Evolutionary conservation across 1,140 invertebrate genomes (phyloP).

Genomic region (Drosophila punjabiensis): DNA sequence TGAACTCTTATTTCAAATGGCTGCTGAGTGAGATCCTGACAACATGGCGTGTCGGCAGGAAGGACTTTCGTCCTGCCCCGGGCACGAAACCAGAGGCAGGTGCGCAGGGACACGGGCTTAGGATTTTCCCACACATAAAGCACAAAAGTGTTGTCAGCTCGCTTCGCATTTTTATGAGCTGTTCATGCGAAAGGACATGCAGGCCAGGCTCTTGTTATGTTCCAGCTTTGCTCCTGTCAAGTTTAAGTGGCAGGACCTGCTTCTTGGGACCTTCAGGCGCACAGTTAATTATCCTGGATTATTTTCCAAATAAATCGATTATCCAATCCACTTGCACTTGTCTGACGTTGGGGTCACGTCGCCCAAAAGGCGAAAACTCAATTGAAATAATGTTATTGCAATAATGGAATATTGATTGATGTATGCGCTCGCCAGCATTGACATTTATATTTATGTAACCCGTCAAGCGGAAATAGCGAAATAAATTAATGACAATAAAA

Average conservation of each 20-base stretch:
- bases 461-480: neutral
- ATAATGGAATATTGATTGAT: slow-evolving; percentile 13
- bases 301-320: slow-evolving; percentile 9
- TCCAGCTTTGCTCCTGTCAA: slow-evolving; percentile 69
- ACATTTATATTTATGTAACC: slow-evolving; percentile 14
- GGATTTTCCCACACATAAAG: slow-evolving; percentile 60
- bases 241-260: slow-evolving; percentile 58
- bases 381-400: slow-evolving; percentile 13
- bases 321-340: slow-evolving; percentile 4
- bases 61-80: slow-evolving; percentile 39
- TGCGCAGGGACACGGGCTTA: slow-evolving; percentile 23
- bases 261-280: slow-evolving; percentile 16
- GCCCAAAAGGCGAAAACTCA: neutral
- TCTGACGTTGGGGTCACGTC: neutral
- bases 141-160: slow-evolving; percentile 71
- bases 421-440: neutral
- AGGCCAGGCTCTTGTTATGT: slow-evolving; percentile 35
- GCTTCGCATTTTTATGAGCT: slow-evolving; percentile 75
- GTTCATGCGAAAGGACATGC: slow-evolving; percentile 71
- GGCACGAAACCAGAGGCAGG: slow-evolving; percentile 57
- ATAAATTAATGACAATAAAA: slow-evolving; percentile 11
- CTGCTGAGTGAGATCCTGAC: slow-evolving; percentile 66
- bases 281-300: slow-evolving; percentile 45
- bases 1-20: slow-evolving; percentile 40
- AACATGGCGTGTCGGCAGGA: slow-evolving; percentile 55